phyloP scores from a whole-genome alignment of 2,113 vertebrate genomes.

The Carettochelys insculpta region DNA sequence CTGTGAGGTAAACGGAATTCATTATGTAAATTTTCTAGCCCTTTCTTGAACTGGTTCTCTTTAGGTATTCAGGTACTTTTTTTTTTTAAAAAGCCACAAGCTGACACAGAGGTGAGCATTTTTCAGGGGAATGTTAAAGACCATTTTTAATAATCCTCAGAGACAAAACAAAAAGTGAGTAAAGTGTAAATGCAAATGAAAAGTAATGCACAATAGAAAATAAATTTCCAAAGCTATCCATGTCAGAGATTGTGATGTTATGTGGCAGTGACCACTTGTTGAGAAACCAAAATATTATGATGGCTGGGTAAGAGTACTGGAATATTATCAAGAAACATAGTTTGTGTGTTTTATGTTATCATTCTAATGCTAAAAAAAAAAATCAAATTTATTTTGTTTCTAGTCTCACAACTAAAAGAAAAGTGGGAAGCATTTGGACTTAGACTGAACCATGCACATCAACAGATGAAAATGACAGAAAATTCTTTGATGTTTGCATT shows the following conservation, averaged over 20 bases:
- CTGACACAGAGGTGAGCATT: not conserved
- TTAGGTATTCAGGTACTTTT: not conserved
- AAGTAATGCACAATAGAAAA: not conserved
- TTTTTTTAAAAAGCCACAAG: not conserved
- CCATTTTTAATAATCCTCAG: not conserved
- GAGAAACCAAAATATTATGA: not conserved
- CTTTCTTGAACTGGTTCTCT: not conserved
- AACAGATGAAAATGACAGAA: constrained; percentile 94
- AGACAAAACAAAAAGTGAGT: not conserved
- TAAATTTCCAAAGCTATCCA: not conserved
- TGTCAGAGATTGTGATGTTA: not conserved
- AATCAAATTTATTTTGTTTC: constrained; percentile 30
- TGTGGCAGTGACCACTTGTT: not conserved
- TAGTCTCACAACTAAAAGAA: constrained; percentile 86
- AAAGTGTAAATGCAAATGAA: not conserved
- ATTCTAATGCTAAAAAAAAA: not conserved
- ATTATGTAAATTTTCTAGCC: not conserved
- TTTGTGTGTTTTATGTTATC: not conserved
- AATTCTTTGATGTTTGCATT: constrained; percentile 92
- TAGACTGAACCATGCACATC: constrained; percentile 90
- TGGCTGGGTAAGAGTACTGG: not conserved
- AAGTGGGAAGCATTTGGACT: constrained; percentile 91
- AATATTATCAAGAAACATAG: not conserved
- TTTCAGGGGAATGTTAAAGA: not conserved
- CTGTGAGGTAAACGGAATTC: not conserved